Conservation (phyloP, 2,113 vertebrate genomes). For the Hemicordylus capensis region DNA sequence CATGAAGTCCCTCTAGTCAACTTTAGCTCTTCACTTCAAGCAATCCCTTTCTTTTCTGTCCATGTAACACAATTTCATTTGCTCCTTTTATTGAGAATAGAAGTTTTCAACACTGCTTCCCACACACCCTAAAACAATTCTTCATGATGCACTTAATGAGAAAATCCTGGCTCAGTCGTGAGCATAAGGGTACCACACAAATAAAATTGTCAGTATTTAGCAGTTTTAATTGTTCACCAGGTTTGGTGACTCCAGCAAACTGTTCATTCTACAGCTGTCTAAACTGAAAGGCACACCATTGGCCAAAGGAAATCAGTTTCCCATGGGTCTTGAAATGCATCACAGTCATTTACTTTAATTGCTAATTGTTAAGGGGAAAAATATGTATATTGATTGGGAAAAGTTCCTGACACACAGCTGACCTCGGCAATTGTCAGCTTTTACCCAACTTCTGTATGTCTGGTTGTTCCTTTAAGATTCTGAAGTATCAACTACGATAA, state of each 20-base stretch:
- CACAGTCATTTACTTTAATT: slow-evolving; percentile 40
- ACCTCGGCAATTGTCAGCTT: slow-evolving; percentile 16
- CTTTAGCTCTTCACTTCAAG: accelerated
- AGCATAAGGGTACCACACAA: not conserved
- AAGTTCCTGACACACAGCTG: slow-evolving; percentile 12
- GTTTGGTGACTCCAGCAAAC: not conserved
- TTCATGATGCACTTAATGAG: slow-evolving; percentile 2
- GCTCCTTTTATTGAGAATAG: not conserved
- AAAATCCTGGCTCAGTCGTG: not conserved
- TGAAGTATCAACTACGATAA: slow-evolving; percentile 52
- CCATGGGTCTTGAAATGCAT: not conserved
- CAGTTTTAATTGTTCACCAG: not conserved
- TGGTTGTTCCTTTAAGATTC: slow-evolving; percentile 41
- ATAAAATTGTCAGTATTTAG: not conserved
- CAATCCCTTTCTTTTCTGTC: not conserved
- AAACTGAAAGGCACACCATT: not conserved
- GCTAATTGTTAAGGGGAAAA: slow-evolving; percentile 26
- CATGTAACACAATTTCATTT: not conserved
- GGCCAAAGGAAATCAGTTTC: not conserved
- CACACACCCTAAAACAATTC: not conserved
- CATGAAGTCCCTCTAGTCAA: not conserved
- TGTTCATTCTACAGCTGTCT: slow-evolving; percentile 7
- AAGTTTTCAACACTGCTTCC: not conserved
- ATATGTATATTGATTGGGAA: slow-evolving; percentile 18
- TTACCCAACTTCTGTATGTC: slow-evolving; percentile 28